phyloP scores from a whole-genome alignment of 2,797 vertebrate genomes.

The Zalophus californianus region DNA sequence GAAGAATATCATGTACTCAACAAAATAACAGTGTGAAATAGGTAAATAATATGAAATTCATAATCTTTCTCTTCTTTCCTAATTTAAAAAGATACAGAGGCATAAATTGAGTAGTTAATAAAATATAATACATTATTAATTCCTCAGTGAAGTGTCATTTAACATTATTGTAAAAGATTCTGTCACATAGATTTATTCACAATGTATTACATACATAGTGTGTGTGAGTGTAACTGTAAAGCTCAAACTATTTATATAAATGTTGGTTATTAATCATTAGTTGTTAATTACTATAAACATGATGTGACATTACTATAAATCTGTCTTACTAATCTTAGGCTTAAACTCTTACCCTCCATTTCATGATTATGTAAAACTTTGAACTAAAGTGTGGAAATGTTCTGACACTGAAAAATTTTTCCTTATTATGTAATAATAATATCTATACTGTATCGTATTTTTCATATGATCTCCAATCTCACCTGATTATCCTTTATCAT shows the following conservation, averaged over 20 bases:
- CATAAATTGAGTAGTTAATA: not conserved
- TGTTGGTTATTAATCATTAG: not conserved
- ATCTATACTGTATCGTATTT: not conserved
- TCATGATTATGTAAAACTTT: constrained; percentile 21
- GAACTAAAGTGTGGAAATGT: not conserved
- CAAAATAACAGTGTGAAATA: not conserved
- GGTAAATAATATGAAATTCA: not conserved
- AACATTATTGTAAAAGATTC: not conserved
- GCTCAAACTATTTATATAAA: not conserved
- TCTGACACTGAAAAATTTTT: not conserved
- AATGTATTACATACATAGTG: not conserved
- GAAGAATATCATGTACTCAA: not conserved
- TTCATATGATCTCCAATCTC: not conserved
- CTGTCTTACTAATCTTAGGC: not conserved
- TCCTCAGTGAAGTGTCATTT: not conserved
- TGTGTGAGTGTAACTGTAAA: not conserved
- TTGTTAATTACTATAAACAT: not conserved
- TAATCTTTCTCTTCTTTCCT: not conserved
- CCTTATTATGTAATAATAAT: not conserved
- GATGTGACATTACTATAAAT: not conserved
- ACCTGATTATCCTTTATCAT: not conserved
- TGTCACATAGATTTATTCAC: not conserved
- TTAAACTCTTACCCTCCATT: not conserved
- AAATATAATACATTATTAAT: not conserved
- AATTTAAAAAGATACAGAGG: not conserved